Base-by-base conservation (phyloP, 2,888 invertebrate genomes). In the Hyalella azteca region DNA sequence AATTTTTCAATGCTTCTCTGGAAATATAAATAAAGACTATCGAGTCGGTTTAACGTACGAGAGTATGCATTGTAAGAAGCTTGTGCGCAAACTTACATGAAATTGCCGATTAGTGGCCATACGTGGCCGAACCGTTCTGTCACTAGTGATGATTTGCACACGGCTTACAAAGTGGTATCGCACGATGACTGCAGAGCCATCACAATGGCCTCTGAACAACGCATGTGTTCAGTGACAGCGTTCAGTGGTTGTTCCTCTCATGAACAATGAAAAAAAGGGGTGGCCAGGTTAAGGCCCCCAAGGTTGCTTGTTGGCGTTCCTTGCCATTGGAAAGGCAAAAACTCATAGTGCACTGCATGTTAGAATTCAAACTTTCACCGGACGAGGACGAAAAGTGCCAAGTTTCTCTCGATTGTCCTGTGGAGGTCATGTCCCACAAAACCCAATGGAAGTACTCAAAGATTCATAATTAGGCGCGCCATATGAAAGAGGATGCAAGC, bases 401-500 rank as follows among this genome's bases (percentile, higher is more conserved):
- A 54, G 54, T 22, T 9, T 54, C 7, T 19, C 66, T 36, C 29
- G 19, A 66, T 19, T 22, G n/a, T 66, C 36, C 19, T 66, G 66
- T 66, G 11, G 36, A 32, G 66, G 29, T 54, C 54, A 66, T 36
- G 36, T 66, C 36, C 19, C 29, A n/a, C 22, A 36, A 32, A 66
- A 5, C 29, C 32, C 66, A 66, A 66, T 66, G 66, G 36, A 36
- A 36, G 66, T 32, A 36, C 66, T 36, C 66, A 66, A 36, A 66
- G 66, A 66, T 66, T 36, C n/a, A 36, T 39, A 66, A 66, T 66
- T 66, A 66, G 54, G 54, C 26, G 54, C 54, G 54, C 29, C 26
- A 54, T 54, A 54, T 54, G 54, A 54, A 54, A 54, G 54, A 22
- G 54, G 54, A 54, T 54, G 13, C 54, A 3, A 54, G 4, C 54